These are phyloP conservation scores for Altica lythri DNA, from an alignment of 2,888 invertebrate genomes.

Conservation along the genomic window DNA sequence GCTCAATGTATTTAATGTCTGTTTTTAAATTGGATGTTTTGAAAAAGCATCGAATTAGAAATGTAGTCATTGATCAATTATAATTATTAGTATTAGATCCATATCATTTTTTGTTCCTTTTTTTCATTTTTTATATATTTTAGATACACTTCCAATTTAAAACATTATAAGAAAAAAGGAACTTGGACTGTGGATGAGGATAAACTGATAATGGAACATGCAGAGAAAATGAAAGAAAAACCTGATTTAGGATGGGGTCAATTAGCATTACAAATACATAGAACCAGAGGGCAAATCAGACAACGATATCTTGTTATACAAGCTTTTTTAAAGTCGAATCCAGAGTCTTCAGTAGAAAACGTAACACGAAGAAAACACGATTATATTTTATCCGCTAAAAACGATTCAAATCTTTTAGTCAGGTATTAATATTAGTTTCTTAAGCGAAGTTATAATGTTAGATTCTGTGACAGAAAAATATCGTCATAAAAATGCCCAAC, in stretches of 20 bases:
- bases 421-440: no score
- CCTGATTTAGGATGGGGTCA: slow-evolving; percentile 58
- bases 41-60: no score
- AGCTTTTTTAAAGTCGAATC: slow-evolving; percentile 60
- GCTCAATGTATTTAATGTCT: no score
- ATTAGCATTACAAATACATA: slow-evolving; percentile 61
- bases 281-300: slow-evolving; percentile 65
- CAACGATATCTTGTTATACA: slow-evolving; percentile 64
- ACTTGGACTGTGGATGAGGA: slow-evolving; percentile 70
- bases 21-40: no score
- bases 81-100: no score
- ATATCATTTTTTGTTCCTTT: no score
- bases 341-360: slow-evolving; percentile 52
- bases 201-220: slow-evolving; percentile 61
- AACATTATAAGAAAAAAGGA: slow-evolving; percentile 53
- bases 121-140: no score
- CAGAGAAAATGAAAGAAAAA: slow-evolving; percentile 57
- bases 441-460: slow-evolving; percentile 40
- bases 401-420: slow-evolving; percentile 29
- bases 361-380: slow-evolving; percentile 55
- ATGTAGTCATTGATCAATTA: no score
- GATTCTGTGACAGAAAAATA: no score
- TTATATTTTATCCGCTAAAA: slow-evolving; percentile 14
- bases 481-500: no score
- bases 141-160: slow-evolving; percentile 32